Evolutionary conservation across 2,888 invertebrate genomes (phyloP).

Genomic region (Melinopterus prodromus): DNA sequence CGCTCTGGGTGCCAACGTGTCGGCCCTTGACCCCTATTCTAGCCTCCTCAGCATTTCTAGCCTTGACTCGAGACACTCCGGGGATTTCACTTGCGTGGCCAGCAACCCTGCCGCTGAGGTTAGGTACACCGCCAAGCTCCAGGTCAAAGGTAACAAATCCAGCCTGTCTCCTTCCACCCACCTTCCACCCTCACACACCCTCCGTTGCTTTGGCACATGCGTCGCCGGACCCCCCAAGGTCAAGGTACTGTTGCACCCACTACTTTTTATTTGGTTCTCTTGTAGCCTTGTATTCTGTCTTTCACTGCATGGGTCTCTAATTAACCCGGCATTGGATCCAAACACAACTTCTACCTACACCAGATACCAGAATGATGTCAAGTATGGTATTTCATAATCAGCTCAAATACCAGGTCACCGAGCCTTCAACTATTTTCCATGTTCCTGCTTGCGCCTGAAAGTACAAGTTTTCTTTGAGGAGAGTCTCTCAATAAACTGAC

Average conservation of each 20-base stretch:
- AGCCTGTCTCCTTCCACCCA: slow-evolving; percentile 51
- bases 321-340: slow-evolving; percentile 6
- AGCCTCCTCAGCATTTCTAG: slow-evolving; percentile 81
- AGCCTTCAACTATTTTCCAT: no score
- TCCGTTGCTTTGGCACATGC: slow-evolving; percentile 71
- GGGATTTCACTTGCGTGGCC: slow-evolving; percentile 81
- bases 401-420: no score
- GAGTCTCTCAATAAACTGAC: no score
- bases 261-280: slow-evolving; percentile 58
- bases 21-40: slow-evolving; percentile 79
- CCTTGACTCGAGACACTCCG: slow-evolving; percentile 77
- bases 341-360: neutral
- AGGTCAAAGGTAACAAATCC: slow-evolving; percentile 80
- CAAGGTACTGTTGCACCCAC: slow-evolving; percentile 75
- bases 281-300: slow-evolving; percentile 36
- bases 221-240: slow-evolving; percentile 62
- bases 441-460: no score
- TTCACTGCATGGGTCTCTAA: slow-evolving; percentile 24
- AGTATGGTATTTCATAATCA: no score
- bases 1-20: slow-evolving; percentile 72
- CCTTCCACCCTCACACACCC: slow-evolving; percentile 47
- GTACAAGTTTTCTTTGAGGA: no score
- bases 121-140: slow-evolving; percentile 80
- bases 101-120: slow-evolving; percentile 81
- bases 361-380: neutral